phyloP scores from a whole-genome alignment of 2,113 vertebrate species.

The Istiophorus platypterus region DNA sequence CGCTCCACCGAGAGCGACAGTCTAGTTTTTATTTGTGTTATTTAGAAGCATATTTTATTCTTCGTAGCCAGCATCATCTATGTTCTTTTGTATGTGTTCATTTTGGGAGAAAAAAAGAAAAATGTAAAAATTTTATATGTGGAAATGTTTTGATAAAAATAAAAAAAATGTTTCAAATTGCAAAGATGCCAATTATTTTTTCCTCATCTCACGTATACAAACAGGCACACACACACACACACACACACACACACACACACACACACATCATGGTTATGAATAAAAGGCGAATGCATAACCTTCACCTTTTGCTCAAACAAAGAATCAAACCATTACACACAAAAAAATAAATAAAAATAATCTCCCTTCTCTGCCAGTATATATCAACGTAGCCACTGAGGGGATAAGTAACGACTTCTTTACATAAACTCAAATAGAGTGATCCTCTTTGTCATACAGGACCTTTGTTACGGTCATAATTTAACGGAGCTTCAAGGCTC shows the following conservation, averaged over 20 bases:
- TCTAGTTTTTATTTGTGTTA: constrained; percentile 45
- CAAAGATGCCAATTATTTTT: not conserved
- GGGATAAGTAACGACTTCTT: not conserved
- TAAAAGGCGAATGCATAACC: not conserved
- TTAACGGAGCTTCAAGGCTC: not conserved
- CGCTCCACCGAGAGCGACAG: no score
- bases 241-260: constrained; percentile 22
- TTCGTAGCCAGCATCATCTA: constrained; percentile 48
- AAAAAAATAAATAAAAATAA: no score
- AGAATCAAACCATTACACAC: not conserved
- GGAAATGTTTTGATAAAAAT: constrained; percentile 74
- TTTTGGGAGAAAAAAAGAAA: constrained; percentile 26
- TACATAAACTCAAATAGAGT: not conserved
- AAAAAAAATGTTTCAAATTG: constrained; percentile 31
- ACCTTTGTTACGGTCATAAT: constrained; percentile 26
- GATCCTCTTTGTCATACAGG: constrained; percentile 1
- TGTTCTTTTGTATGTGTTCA: constrained; percentile 35
- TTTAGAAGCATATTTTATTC: constrained; percentile 72
- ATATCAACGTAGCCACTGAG: not conserved
- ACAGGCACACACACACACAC: constrained; percentile 23
- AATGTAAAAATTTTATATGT: constrained; percentile 70
- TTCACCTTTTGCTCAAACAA: not conserved
- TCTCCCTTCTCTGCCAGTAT: not conserved
- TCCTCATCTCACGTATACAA: not conserved
- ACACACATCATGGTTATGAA: not conserved